A percentile compares a stretch with the other conserved stretches of the same genome.
These are phyloP conservation scores for Lomographa bimaculata DNA, from an alignment of 2,888 invertebrate genomes.

Conservation along the genomic window DNA sequence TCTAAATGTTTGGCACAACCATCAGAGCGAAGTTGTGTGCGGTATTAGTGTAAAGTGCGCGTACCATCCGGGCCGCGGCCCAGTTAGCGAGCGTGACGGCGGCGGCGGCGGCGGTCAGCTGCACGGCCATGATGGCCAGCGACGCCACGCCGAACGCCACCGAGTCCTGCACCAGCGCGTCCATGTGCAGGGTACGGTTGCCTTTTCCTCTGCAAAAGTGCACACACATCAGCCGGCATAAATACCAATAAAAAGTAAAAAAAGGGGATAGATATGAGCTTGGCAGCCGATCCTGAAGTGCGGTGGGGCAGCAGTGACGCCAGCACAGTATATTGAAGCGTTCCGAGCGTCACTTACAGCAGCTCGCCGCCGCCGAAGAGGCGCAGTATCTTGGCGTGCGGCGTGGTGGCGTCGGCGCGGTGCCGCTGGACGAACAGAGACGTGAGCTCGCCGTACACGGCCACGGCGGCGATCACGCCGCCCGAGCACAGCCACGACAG, in stretches of 20 bases:
- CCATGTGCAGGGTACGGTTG: slow-evolving; percentile 72
- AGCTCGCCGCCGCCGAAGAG: slow-evolving; percentile 78
- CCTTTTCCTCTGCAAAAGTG: slow-evolving; percentile 56
- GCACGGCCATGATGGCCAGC: slow-evolving; percentile 70
- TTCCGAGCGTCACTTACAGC: too few species aligned
- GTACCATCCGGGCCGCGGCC: slow-evolving; percentile 77
- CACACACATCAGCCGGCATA: too few species aligned
- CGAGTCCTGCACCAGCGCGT: slow-evolving; percentile 80
- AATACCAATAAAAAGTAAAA: too few species aligned
- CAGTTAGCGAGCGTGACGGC: slow-evolving; percentile 82
- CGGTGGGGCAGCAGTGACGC: too few species aligned
- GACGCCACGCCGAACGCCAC: slow-evolving; percentile 78
- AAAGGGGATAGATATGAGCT: too few species aligned
- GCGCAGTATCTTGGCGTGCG: slow-evolving; percentile 62
- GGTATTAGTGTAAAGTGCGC: too few species aligned
- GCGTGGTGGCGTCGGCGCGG: slow-evolving; percentile 57
- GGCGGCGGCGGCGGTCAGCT: slow-evolving; percentile 74
- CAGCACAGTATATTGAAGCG: too few species aligned
- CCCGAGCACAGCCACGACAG: slow-evolving; percentile 53
- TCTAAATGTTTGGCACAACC: too few species aligned
- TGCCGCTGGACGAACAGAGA: slow-evolving; percentile 82
- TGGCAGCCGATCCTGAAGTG: too few species aligned
- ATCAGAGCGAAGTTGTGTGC: too few species aligned
- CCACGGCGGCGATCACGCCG: slow-evolving; percentile 80
- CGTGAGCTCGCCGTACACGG: slow-evolving; percentile 85